A percentile compares a stretch with the other conserved stretches of the same genome.
phyloP scores from a whole-genome alignment of 2,113 vertebrate genomes.

The Tapirus terrestris region DNA sequence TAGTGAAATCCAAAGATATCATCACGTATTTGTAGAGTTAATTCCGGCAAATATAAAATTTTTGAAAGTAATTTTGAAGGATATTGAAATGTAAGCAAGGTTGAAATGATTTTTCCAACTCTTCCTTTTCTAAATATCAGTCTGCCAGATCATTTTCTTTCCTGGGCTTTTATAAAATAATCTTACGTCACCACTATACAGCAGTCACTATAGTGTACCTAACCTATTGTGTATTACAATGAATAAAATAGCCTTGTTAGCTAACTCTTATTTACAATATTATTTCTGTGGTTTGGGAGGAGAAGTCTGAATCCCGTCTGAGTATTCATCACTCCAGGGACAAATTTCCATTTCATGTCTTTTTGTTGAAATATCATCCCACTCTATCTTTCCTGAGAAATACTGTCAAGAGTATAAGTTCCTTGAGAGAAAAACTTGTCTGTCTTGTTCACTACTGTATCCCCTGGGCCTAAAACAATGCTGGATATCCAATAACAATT shows the following conservation, averaged over 20 bases:
- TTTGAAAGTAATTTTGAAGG: neutral
- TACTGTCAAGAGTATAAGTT: neutral
- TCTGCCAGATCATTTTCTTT: neutral
- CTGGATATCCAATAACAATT: neutral
- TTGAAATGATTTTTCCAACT: neutral
- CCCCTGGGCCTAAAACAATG: neutral
- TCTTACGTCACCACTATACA: neutral
- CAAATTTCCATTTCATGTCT: neutral
- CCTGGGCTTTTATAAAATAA: neutral
- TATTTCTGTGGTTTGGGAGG: neutral
- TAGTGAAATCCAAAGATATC: neutral
- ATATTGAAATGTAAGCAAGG: neutral
- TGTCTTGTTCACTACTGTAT: neutral
- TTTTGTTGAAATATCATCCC: neutral
- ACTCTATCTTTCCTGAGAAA: neutral
- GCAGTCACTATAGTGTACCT: neutral
- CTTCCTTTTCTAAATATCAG: neutral
- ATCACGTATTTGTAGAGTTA: neutral
- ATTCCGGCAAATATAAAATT: neutral
- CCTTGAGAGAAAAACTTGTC: neutral
- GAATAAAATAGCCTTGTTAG: neutral
- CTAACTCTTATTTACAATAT: neutral
- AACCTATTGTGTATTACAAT: neutral
- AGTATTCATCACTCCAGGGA: neutral
- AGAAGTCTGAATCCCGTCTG: neutral